phyloP scores from a whole-genome alignment of 2,113 vertebrate species.

The Paralichthys olivaceus region DNA sequence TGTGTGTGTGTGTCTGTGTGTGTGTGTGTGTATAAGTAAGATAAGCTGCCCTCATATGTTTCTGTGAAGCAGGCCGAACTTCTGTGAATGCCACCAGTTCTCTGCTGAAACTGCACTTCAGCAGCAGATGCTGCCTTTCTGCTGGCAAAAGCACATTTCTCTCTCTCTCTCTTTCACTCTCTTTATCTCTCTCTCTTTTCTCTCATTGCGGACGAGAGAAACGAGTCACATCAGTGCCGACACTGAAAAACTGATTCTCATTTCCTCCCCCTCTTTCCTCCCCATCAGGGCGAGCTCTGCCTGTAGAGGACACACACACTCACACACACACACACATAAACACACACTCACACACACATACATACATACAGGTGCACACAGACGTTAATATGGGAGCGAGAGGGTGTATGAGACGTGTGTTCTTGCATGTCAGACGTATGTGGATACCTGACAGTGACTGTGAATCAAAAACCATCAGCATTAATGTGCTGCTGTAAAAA shows the following conservation, averaged over 20 bases:
- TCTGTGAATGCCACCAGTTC: conserved; percentile 77
- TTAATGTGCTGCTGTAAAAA: no score
- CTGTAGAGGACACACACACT: conserved; percentile 16
- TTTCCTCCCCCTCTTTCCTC: conserved; percentile 28
- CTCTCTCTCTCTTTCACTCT: conserved; percentile 55
- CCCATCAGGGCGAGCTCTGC: conserved; percentile 43
- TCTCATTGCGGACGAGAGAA: conserved; percentile 57
- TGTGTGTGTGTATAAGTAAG: conserved; percentile 47
- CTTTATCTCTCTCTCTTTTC: conserved; percentile 55
- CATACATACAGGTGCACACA: not conserved
- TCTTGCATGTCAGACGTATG: no score
- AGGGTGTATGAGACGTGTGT: no score
- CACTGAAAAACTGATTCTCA: conserved; percentile 58
- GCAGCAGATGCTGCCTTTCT: conserved; percentile 67
- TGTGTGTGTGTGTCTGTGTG: conserved; percentile 16
- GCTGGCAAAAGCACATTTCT: conserved; percentile 77
- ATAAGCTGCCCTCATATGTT: conserved; percentile 78
- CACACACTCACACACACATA: not conserved
- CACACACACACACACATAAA: not conserved
- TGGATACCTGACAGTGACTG: no score
- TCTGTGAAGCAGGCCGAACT: conserved; percentile 74
- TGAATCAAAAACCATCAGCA: no score
- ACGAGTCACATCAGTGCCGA: conserved; percentile 66
- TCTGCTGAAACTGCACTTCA: conserved; percentile 83
- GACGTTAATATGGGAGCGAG: conserved; percentile 12